Evolutionary conservation across 1,140 invertebrate species (phyloP), one percentile per base, ranked within the genome.

Genomic region (Triops longicaudatus): DNA sequence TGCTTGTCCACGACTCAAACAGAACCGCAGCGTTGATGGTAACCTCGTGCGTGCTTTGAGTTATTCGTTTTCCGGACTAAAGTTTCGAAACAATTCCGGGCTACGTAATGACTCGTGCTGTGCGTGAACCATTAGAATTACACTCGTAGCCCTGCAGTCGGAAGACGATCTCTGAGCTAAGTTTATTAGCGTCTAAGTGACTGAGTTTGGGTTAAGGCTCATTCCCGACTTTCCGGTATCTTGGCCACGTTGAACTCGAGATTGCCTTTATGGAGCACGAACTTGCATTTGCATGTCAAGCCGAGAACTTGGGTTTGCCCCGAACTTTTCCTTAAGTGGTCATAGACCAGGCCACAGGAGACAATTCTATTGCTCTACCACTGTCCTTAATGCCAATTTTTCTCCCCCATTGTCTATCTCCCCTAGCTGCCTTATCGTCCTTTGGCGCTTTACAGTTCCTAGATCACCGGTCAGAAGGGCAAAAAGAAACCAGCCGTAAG

Each of bases 261-360:
- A 22, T 63, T 63, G 50, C 14, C 17, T 63, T 63, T 63, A 63
- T 63, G 50, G 50, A 37, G 31, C n/a, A n/a, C 50, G 17, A 63
- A 63, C 50, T 63, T 63, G 50, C 50, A 63, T 22, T 63, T 63
- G 50, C 50, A 63, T 63, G 50, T 63, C 50, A 22, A 63, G 44
- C 22, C 44, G 14, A 10, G 50, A n/a, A 63, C 50, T n/a, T 17
- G n/a, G 22, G 2, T 37, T 37, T 2, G 10, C 22, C 50, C n/a
- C 50, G 2, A 9, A 63, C 50, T 63, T 63, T 63, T 63, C 50
- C 50, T 63, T 0, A 63, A 63, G 22, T 17, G n/a, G n/a, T 22
- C 22, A 22, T 63, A 14, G 10, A n/a, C 50, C 6, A 22, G 22
- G 22, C n/a, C 50, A 63, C 50, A 63, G 6, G 50, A 63, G 22